Base-by-base conservation (phyloP, 2,113 vertebrate genomes). In the Peromyscus californicus region DNA sequence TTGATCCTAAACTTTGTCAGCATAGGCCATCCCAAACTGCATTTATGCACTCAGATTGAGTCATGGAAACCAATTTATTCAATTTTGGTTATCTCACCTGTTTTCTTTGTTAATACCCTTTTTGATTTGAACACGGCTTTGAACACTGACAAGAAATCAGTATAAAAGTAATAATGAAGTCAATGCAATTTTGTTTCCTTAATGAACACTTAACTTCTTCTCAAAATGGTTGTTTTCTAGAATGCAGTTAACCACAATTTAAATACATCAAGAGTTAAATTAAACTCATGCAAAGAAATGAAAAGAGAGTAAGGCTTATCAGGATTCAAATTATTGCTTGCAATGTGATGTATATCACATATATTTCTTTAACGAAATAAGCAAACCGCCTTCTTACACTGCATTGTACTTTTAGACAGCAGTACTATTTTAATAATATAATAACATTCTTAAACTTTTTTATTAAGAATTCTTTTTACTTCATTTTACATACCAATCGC, bases 161-260 rank as follows among this genome's bases (percentile, higher is more conserved):
- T 57, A 7, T 90, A 63, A 92, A 83, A 63, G 54, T 70, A 59
- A 70, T 36, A 65, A 48, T 95, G 59, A 88, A 72, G 57, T 42
- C 83, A 93, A 72, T 59, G 42, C 21, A 80, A 15, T 91, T 93
- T 96, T 93, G 29, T 93, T 85, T 95, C 31, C 8, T 82, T 88
- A 96, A 65, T 69, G 42, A 94, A 48, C 24, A 82, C 10, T 42
- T 74, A 15, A 78, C 42, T 42, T 91, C 70, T 91, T 88, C 94
- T 93, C 63, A 95, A 93, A 87, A n/a, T 70, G 57, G 17, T 42
- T 93, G 33, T 92, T 90, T 97, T 59, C 74, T 93, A 51, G 45
- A 96, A 96, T 88, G 13, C 33, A 94, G 57, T 85, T 96, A 97
- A 79, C 39, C 8, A 84, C 45, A 57, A 90, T 92, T 97, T 90